phyloP scores from a whole-genome alignment of 2,888 invertebrate genomes.

The Amphipoea oculea region DNA sequence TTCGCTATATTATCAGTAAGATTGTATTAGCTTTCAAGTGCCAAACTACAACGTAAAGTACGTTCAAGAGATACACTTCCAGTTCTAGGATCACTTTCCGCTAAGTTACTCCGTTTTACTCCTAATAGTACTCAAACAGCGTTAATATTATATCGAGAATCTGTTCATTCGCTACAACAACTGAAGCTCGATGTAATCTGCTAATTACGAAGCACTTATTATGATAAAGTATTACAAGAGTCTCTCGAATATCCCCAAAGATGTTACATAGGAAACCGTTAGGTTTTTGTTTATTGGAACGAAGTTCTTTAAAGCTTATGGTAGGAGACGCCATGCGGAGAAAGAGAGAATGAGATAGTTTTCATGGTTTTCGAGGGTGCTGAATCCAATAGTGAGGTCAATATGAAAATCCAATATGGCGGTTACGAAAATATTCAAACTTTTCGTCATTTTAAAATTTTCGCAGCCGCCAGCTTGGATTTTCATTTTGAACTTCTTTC shows the following conservation, averaged over 20 bases:
- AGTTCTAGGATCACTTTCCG: conserved; percentile 8
- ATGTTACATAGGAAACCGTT: neutral
- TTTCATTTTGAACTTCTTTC: too few species aligned
- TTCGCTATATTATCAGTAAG: neutral
- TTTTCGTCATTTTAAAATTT: too few species aligned
- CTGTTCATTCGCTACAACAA: neutral
- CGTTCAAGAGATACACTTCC: conserved; percentile 1
- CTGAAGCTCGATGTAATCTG: neutral
- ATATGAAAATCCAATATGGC: too few species aligned
- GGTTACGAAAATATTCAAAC: too few species aligned
- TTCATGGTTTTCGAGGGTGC: too few species aligned
- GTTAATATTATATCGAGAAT: conserved; percentile 14
- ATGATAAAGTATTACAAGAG: neutral
- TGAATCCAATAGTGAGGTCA: too few species aligned
- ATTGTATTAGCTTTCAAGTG: conserved; percentile 2
- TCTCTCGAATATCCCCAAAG: neutral
- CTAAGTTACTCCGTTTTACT: conserved; percentile 1
- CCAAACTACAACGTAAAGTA: conserved; percentile 1
- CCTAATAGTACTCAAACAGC: neutral
- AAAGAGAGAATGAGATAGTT: too few species aligned
- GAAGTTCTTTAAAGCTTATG: too few species aligned
- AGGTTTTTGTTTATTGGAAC: neutral
- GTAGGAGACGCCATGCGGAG: too few species aligned
- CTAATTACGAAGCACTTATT: neutral
- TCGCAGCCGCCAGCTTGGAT: too few species aligned